Percentiles rank a stretch among this genome's conserved stretches.
phyloP scores from a whole-genome alignment of 1,140 invertebrate species.

The Uloborus diversus region DNA sequence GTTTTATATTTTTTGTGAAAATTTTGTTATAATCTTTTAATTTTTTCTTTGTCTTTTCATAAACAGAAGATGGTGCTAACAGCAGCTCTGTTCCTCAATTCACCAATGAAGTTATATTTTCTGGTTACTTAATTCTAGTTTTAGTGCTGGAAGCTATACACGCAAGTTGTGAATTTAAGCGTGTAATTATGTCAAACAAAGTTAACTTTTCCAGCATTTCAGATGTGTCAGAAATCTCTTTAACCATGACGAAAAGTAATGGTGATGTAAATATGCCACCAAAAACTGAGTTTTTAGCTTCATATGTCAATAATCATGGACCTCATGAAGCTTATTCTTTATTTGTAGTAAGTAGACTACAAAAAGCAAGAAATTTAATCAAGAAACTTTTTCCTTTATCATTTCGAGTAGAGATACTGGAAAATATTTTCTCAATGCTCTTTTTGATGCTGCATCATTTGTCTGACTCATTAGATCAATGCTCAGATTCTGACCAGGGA shows the following conservation, averaged over 20 bases:
- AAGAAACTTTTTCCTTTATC: slow-evolving; percentile 63
- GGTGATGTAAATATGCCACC: neutral
- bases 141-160: slow-evolving; percentile 36
- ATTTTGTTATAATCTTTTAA: neutral
- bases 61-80: neutral
- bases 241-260: too few relatives aligned
- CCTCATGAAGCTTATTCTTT: neutral
- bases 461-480: slow-evolving; percentile 54
- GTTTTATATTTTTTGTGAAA: too few relatives aligned
- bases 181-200: neutral
- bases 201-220: neutral
- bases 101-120: slow-evolving; percentile 31
- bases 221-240: neutral
- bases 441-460: slow-evolving; percentile 65
- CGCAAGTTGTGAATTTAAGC: slow-evolving; percentile 35
- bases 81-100: neutral
- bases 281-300: neutral
- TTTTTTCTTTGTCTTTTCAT: neutral
- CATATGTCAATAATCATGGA: slow-evolving; percentile 1
- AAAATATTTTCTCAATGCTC: slow-evolving; percentile 67
- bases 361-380: slow-evolving; percentile 49
- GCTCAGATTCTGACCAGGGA: slow-evolving; percentile 26
- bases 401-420: slow-evolving; percentile 66
- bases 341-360: slow-evolving; percentile 10
- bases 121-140: slow-evolving; percentile 22